Conservation (phyloP, 2,113 vertebrate species). For the Chaetodon auriga region DNA sequence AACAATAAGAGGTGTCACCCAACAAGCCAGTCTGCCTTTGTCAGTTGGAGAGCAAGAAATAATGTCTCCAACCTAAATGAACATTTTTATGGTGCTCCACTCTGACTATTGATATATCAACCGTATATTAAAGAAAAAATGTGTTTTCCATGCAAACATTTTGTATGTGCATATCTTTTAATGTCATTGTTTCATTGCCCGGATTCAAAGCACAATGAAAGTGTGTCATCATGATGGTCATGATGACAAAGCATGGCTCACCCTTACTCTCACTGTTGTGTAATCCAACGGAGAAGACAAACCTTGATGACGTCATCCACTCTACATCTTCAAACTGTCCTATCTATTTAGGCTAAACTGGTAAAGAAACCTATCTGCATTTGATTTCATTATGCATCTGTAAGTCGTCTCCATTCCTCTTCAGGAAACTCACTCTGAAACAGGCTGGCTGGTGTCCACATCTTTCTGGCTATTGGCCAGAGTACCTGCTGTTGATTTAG, state of each 20-base stretch:
- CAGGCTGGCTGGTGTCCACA: slow-evolving; percentile 30
- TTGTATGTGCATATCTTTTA: too few species aligned
- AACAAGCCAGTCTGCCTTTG: neutral
- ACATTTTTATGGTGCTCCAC: too few species aligned
- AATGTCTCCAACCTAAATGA: neutral
- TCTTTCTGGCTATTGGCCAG: slow-evolving; percentile 43
- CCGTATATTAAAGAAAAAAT: too few species aligned
- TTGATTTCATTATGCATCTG: neutral
- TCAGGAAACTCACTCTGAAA: slow-evolving; percentile 4
- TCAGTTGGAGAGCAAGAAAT: too few species aligned
- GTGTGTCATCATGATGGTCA: neutral
- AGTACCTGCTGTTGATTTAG: slow-evolving; percentile 65
- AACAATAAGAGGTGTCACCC: too few species aligned
- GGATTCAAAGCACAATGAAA: neutral
- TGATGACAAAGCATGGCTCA: slow-evolving; percentile 8
- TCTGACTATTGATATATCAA: too few species aligned
- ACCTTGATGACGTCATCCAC: slow-evolving; percentile 5
- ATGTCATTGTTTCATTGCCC: too few species aligned
- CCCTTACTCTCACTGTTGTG: slow-evolving; percentile 11
- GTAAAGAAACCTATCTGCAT: slow-evolving; percentile 7
- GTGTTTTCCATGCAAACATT: too few species aligned
- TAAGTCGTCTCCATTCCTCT: neutral
- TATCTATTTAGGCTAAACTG: slow-evolving; percentile 8
- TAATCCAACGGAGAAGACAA: slow-evolving; percentile 32
- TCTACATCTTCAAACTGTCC: neutral